phyloP scores from a whole-genome alignment of 23 tunicate genomes.

The Pegea sp. region DNA sequence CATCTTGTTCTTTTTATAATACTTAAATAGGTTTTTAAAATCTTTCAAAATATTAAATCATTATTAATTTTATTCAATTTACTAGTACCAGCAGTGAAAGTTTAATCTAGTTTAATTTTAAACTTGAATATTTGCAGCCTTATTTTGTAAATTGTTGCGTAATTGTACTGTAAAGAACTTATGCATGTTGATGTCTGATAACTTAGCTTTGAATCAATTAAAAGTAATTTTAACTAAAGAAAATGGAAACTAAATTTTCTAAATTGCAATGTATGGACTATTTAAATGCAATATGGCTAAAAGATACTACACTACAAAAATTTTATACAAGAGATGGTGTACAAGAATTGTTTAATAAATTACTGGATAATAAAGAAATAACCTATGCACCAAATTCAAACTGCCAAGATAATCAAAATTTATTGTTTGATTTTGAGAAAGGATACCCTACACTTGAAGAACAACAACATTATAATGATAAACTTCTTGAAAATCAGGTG shows the following conservation, averaged over 20 bases:
- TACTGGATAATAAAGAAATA: conserved; percentile 45
- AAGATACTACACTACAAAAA: conserved; percentile 5
- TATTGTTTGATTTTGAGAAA: conserved; percentile 36
- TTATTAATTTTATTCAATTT: too few species aligned
- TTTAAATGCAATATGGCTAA: conserved; percentile 35
- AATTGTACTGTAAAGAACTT: too few species aligned
- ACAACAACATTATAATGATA: conserved; percentile 54
- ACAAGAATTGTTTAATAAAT: conserved; percentile 14
- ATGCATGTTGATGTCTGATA: too few species aligned
- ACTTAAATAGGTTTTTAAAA: too few species aligned
- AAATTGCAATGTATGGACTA: conserved; percentile 54
- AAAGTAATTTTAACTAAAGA: too few species aligned
- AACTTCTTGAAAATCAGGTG: conserved; percentile 45
- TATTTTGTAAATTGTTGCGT: too few species aligned
- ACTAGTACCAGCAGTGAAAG: too few species aligned
- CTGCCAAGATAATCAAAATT: conserved; percentile 12
- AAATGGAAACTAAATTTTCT: conserved; percentile 13
- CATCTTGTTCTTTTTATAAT: too few species aligned
- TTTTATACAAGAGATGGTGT: conserved; percentile 14
- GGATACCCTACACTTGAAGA: conserved; percentile 36
- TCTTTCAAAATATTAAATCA: too few species aligned
- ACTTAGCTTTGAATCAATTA: too few species aligned
- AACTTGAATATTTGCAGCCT: too few species aligned
- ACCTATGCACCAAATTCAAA: conserved; percentile 13
- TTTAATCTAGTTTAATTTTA: too few species aligned